A percentile compares a stretch with the other conserved stretches of the same genome.
These are phyloP conservation scores for Nymphicus hollandicus DNA, from an alignment of 2,113 vertebrate genomes.

Conservation along the genomic window DNA sequence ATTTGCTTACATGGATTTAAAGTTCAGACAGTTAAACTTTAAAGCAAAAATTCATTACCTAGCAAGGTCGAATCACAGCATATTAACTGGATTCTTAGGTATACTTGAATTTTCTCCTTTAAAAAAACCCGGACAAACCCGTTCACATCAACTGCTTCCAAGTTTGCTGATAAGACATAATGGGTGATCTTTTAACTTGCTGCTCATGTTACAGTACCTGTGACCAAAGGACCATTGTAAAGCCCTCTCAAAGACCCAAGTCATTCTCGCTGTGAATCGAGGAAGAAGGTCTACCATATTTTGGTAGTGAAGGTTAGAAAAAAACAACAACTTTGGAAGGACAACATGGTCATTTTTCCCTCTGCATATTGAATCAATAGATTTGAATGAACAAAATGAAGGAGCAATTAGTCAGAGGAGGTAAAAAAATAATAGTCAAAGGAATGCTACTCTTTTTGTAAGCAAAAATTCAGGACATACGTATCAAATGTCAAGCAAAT, in stretches of 20 bases:
- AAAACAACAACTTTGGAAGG: not conserved
- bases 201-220: not conserved
- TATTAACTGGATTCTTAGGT: not conserved
- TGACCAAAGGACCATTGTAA: not conserved
- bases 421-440: not conserved
- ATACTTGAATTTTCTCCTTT: not conserved
- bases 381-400: not conserved
- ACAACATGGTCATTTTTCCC: not conserved
- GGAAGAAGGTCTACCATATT: not conserved
- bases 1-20: not conserved
- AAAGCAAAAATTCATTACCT: not conserved
- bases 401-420: not conserved
- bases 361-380: not conserved
- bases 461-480: not conserved
- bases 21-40: not conserved
- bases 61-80: not conserved
- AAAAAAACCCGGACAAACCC: not conserved
- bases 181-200: slow-evolving; percentile 8
- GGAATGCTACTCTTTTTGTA: not conserved
- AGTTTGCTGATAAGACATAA: not conserved
- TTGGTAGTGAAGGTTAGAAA: not conserved
- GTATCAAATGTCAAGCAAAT: not conserved
- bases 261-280: accelerated
- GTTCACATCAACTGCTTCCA: not conserved
- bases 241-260: not conserved